Base-by-base conservation (phyloP, 64 coral and sea anemone genomes). In the Stichodactyla helianthus region DNA sequence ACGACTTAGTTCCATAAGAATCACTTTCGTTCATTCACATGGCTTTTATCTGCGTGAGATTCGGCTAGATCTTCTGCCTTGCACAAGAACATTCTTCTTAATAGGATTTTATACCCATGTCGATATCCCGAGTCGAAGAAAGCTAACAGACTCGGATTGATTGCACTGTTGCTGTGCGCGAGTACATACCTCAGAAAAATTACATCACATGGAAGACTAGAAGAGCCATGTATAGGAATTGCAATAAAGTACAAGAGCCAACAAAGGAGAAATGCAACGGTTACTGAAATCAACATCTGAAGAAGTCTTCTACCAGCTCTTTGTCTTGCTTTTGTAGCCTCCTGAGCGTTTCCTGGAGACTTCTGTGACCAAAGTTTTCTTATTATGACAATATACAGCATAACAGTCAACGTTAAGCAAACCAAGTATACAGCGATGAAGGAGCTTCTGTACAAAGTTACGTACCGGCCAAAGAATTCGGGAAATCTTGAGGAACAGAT, bases 81-180 rank as follows among this genome's bases (percentile, higher is more conserved):
- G 18, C 59, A 60, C 59, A 60, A 17, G 11, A 15, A 60, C 59
- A 60, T 60, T 60, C 59, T 60, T 60, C 59, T 17, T 77, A 77
- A 77, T 25, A 77, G 11, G 31, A 6, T 20, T 44, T 6, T 77
- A 44, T 77, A 77, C 11, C 88, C 92, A 22, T 23, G 52, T 11
- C 88, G 83, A 71, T 82, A 93, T n/a, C 71, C 89, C 50, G 86
- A 82, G 22, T 83, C 85, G 54, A 93, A 93, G 6, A 78, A 54
- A 57, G 85, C 85, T 10, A 89, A 87, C 4, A 93, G 59, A n/a
- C 88, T 86, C 5, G 92, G 92, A 35, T 79, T 90, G 16, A 93
- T 54, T 0, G 88, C 92, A 53, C 92, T 82, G 84, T 93, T 93
- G 15, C 59, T 68, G 11, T 90, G 92, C 1, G 92, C 92, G 4